Base-by-base conservation (phyloP, 2,113 vertebrate species). In the Passer montanus region DNA sequence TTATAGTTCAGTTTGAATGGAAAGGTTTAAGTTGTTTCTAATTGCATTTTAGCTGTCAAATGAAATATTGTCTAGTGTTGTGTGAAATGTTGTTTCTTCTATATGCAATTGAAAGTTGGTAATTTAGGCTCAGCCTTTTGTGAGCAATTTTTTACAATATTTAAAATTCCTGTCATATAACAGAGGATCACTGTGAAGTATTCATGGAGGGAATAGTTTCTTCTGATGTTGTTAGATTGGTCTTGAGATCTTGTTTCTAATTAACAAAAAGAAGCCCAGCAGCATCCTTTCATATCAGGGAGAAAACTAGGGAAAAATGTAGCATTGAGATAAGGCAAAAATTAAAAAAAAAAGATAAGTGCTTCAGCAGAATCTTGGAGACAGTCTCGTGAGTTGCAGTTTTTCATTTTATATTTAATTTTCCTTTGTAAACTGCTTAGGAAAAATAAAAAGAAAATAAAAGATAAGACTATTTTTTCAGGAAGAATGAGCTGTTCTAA, bases 221-320 rank as follows among this genome's bases (percentile, higher is more conserved):
- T 87, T 82, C 67, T 87, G 55, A 35, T 83, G 19, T 47, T 85
- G 30, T n/a, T 62, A 69, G 53, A 85, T 91, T 62, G 86, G 62
- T 86, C 33, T 84, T 87, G 43, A 89, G 64, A 60, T 74, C 50
- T 76, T 62, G 21, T 90, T 95, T 91, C 70, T 91, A 87, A 91
- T 87, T 90, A 87, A 64, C 14, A 84, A 73, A 76, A 77, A 41
- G 69, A 74, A 66, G 14, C 37, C 33, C 13, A 69, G 41, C n/a
- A 69, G 49, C 6, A 1, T 79, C 37, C 49, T 84, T 94, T 82
- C 11, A 3, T 43, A 31, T 31, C 12, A 13, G 31, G n/a, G 83
- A 52, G 31, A 86, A 93, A 95, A 62, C 15, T 16, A 43, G 28
- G n/a, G 64, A 14, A 82, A 94, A 90, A 68, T 69, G 9, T 10